phyloP scores from a whole-genome alignment of 2,113 vertebrate genomes.

The Canis aureus region DNA sequence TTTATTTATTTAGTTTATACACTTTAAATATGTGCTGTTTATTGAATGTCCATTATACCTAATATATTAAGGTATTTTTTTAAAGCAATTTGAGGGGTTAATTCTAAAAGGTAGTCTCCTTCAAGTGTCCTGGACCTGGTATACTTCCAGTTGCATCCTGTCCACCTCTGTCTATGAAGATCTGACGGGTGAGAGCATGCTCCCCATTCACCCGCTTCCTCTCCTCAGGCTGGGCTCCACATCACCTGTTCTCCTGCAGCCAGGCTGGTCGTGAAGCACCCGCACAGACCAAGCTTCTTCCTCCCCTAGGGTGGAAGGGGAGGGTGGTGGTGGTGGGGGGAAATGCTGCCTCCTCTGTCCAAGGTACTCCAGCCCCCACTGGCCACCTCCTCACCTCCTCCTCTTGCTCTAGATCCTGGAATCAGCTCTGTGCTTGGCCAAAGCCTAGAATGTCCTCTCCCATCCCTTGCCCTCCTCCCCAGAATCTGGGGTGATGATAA shows the following conservation, averaged over 20 bases:
- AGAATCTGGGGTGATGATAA: not conserved
- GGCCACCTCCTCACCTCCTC: not conserved
- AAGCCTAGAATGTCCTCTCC: not conserved
- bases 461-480: not conserved
- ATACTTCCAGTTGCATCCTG: not conserved
- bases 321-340: too few relatives aligned
- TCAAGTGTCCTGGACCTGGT: not conserved
- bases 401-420: not conserved
- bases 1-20: not conserved
- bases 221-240: not conserved
- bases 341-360: not conserved
- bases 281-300: not conserved
- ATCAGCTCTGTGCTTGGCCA: too few relatives aligned
- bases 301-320: too few relatives aligned
- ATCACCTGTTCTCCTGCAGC: not conserved
- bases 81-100: not conserved
- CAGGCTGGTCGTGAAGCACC: accelerated
- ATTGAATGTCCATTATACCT: not conserved
- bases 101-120: not conserved
- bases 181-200: too few relatives aligned
- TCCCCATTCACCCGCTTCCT: accelerated
- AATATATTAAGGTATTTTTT: not conserved
- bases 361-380: too few relatives aligned
- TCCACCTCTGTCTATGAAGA: not conserved
- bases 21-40: not conserved